Conservation (phyloP, 2,888 invertebrate genomes). For the Rhorus exstirpatorius region DNA sequence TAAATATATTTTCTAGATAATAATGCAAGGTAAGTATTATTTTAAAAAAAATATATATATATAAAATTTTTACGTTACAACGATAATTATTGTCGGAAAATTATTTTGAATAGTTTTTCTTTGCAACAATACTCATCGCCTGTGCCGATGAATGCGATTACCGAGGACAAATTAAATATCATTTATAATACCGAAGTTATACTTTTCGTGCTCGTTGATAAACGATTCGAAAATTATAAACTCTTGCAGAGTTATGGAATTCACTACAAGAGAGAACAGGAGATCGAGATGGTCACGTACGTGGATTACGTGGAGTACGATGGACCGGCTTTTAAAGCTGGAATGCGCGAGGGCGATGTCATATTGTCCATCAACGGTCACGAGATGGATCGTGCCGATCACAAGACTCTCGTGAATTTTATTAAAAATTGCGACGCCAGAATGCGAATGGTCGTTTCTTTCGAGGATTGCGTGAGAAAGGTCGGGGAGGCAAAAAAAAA, state of each 20-base stretch:
- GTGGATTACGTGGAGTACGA: constrained; percentile 98
- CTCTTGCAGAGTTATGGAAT: constrained; percentile 98
- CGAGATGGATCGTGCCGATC: constrained; percentile 98
- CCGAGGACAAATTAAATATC: too few species aligned
- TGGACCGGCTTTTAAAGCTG: constrained; percentile 96
- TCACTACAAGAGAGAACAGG: constrained; percentile 97
- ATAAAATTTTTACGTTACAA: too few species aligned
- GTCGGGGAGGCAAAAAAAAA: constrained; percentile 88
- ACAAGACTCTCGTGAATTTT: constrained; percentile 96
- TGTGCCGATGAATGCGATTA: too few species aligned
- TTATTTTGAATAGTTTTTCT: too few species aligned
- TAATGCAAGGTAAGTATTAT: too few species aligned
- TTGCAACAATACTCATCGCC: too few species aligned
- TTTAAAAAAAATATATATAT: too few species aligned
- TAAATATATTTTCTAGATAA: too few species aligned
- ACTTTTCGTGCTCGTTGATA: too few species aligned
- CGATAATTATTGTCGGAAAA: too few species aligned
- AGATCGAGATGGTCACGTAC: constrained; percentile 98
- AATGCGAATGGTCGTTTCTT: constrained; percentile 98
- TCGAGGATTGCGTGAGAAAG: constrained; percentile 98
- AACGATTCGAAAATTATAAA: background rate
- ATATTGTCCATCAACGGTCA: constrained; percentile 98
- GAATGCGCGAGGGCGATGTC: constrained; percentile 98
- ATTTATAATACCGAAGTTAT: too few species aligned
- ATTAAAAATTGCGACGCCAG: constrained; percentile 95